Percentiles rank a stretch among this genome's conserved stretches.
phyloP scores from a whole-genome alignment of 2,888 invertebrate genomes.

The Spisula solida region DNA sequence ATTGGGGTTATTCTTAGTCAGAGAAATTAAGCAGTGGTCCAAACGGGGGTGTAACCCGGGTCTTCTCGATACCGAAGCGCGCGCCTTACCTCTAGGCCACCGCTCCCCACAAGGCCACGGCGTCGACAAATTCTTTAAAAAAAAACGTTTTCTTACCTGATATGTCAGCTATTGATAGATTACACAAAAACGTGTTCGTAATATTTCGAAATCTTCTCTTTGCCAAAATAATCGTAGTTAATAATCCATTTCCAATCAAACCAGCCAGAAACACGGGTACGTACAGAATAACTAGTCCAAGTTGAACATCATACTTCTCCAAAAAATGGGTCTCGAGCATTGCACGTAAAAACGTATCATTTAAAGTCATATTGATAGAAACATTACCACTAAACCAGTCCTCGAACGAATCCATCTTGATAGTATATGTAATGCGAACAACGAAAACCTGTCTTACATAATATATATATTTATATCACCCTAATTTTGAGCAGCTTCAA shows the following conservation, averaged over 20 bases:
- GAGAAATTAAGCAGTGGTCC: too few relatives aligned
- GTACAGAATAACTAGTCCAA: conserved; percentile 69
- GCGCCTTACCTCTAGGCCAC: too few relatives aligned
- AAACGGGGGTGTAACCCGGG: too few relatives aligned
- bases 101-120: too few relatives aligned
- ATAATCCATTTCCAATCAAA: conserved; percentile 72
- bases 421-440: not conserved
- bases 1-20: too few relatives aligned
- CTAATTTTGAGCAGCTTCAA: not conserved
- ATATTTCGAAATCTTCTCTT: conserved; percentile 71
- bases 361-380: conserved; percentile 38
- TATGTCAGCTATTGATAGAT: conserved; percentile 76
- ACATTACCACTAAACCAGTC: not conserved
- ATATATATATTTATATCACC: not conserved
- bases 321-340: conserved; percentile 44
- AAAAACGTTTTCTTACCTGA: conserved; percentile 62
- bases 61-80: too few relatives aligned
- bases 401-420: not conserved
- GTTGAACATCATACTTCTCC: not conserved
- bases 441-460: not conserved
- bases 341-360: conserved; percentile 33
- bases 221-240: conserved; percentile 68
- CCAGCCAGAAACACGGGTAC: conserved; percentile 73
- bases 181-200: conserved; percentile 76
- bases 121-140: too few relatives aligned